A percentile compares a stretch with the other conserved stretches of the same genome.
phyloP scores from a whole-genome alignment of 2,888 invertebrate genomes.

The Drosophila putrida region DNA sequence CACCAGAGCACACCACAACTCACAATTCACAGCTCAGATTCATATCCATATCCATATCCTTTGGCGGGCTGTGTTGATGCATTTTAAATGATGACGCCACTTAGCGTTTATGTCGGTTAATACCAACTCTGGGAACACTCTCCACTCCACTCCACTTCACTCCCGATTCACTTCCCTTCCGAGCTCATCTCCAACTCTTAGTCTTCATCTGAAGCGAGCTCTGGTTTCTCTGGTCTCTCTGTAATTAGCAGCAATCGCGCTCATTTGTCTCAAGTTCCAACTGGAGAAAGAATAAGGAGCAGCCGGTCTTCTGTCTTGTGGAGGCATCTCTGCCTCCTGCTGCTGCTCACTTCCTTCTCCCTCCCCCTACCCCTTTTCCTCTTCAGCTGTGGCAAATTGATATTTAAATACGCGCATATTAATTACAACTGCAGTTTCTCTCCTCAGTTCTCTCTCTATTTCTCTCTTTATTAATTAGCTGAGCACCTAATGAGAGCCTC shows the following conservation, averaged over 20 bases:
- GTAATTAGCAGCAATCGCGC: constrained; percentile 77
- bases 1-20: constrained; percentile 7
- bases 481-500: constrained; percentile 69
- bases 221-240: constrained; percentile 46
- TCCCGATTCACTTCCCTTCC: constrained; percentile 1
- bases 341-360: constrained; percentile 16
- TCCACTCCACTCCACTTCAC: constrained; percentile 3
- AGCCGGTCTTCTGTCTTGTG: constrained; percentile 29
- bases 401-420: constrained; percentile 83
- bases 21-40: constrained; percentile 4
- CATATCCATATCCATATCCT: constrained; percentile 49
- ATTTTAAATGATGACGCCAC: constrained; percentile 85
- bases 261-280: constrained; percentile 73
- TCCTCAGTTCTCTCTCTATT: neutral
- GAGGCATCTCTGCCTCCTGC: constrained; percentile 5
- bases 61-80: constrained; percentile 78
- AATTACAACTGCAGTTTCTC: constrained; percentile 68
- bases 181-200: neutral
- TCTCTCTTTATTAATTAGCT: constrained; percentile 70
- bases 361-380: constrained; percentile 7
- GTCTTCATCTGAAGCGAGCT: constrained; percentile 5
- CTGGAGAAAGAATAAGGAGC: constrained; percentile 20
- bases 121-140: constrained; percentile 51
- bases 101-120: constrained; percentile 83
- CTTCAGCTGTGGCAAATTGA: constrained; percentile 71